These are phyloP conservation scores for Toxostoma redivivum DNA, from an alignment of 2,113 vertebrate genomes.

Conservation along the genomic window DNA sequence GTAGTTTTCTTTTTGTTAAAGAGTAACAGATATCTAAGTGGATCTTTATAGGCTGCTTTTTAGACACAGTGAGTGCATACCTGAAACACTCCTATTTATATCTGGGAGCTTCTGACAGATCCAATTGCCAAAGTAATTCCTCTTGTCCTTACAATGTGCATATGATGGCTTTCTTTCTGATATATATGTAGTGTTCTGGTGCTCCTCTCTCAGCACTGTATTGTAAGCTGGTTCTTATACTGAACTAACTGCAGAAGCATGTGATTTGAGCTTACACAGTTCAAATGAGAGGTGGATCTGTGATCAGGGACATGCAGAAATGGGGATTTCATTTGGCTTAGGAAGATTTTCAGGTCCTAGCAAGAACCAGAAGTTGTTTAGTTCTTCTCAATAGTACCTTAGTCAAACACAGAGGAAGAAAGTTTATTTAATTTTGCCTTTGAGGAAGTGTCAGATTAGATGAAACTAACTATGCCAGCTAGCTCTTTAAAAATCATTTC, in stretches of 20 bases:
- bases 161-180: not conserved
- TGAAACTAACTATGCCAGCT: not conserved
- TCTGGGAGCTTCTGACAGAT: not conserved
- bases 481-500: not conserved
- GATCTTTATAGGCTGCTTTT: not conserved
- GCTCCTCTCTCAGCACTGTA: not conserved
- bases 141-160: not conserved
- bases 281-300: not conserved
- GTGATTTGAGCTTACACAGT: not conserved
- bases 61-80: not conserved
- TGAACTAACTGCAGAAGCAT: not conserved
- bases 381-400: not conserved
- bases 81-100: not conserved
- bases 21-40: not conserved
- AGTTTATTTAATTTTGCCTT: not conserved
- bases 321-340: not conserved
- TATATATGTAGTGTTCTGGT: not conserved
- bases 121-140: not conserved
- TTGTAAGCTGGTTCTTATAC: not conserved
- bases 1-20: not conserved
- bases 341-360: not conserved
- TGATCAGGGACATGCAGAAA: not conserved
- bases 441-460: not conserved
- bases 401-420: not conserved
- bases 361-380: not conserved